Evolutionary conservation across 2,888 invertebrate genomes (phyloP).

Genomic region (Coenonympha glycerion): DNA sequence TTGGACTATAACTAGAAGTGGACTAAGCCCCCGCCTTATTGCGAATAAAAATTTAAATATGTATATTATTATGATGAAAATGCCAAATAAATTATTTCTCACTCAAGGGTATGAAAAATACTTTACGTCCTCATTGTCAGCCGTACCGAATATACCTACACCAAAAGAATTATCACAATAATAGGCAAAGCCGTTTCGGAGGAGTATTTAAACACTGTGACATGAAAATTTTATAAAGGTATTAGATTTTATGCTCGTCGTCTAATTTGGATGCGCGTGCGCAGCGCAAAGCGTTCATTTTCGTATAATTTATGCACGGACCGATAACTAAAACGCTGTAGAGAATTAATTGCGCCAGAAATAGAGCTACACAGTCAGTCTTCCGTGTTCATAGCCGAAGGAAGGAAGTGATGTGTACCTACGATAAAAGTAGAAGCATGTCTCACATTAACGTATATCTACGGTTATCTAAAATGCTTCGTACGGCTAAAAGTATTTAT

Average conservation of each 20-base stretch:
- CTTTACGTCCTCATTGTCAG: too few relatives aligned
- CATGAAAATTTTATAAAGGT: background rate
- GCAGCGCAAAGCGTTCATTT: slow-evolving; percentile 4
- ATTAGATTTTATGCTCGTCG: slow-evolving; percentile 3
- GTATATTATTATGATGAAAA: too few relatives aligned
- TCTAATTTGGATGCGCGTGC: slow-evolving; percentile 1
- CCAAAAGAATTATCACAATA: too few relatives aligned
- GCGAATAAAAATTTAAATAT: too few relatives aligned
- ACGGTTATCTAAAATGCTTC: slow-evolving; percentile 7
- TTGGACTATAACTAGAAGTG: too few relatives aligned
- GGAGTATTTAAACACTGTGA: background rate
- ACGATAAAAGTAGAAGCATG: slow-evolving; percentile 26
- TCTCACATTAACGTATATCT: slow-evolving; percentile 18
- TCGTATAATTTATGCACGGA: slow-evolving; percentile 24
- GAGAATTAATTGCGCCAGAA: slow-evolving; percentile 32
- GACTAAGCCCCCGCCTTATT: too few relatives aligned
- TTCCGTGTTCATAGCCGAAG: slow-evolving; percentile 30
- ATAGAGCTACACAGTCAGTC: slow-evolving; percentile 28
- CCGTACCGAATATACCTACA: too few relatives aligned
- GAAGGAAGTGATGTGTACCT: slow-evolving; percentile 34
- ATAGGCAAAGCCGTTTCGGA: too few relatives aligned
- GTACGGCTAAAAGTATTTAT: background rate
- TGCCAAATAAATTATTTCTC: too few relatives aligned
- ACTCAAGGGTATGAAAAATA: too few relatives aligned
- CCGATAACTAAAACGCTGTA: slow-evolving; percentile 24